Evolutionary conservation across 2,797 vertebrate species (phyloP), one percentile per base, ranked within the genome.

Genomic region (Lindbergichthys nudifrons): DNA sequence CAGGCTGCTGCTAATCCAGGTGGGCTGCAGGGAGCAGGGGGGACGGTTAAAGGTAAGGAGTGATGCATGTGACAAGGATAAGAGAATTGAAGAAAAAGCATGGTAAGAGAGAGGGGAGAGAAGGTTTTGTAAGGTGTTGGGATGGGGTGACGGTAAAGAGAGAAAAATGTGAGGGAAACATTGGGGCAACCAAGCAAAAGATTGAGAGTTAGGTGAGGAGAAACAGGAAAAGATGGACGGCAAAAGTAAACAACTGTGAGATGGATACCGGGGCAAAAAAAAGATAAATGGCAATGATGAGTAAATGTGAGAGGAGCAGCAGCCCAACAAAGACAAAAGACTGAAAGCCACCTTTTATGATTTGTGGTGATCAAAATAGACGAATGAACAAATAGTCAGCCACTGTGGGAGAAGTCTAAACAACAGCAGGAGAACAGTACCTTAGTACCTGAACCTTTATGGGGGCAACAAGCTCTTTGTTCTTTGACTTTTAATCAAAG

Each of bases 1-100:
- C 56, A 42, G 58, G 59, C 61, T 43, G 53, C 39, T 73, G 83
- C 68, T 88, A 82, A 89, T 87, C 82, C 81, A 88, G 82, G 89
- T 87, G 83, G 77, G 83, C 80, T 84, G 65, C 43, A 32, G 75
- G 80, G 74, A 81, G 64, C 32, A 46, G 26, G 23, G 26, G 32
- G 77, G 65, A 61, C 53, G 77, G 66, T 70, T 57, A 75, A 65
- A 72, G 81, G 79, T 75, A 75, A 70, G 61, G 58, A 76, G 47
- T 75, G 75, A 68, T 47, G 58, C 21, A 83, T 82, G 74, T 84
- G 82, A 85, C 77, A 75, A 39, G 66, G 62, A 71, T 80, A 63
- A 85, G 77, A 76, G 52, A 75, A 80, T 66, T 80, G 23, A 70
- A 76, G 50, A 61, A 69, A 70, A 65, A 47, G 61, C 45, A 63